These are phyloP conservation scores for Synchiropus splendidus DNA, from an alignment of 2,113 vertebrate species.

Conservation along the genomic window DNA sequence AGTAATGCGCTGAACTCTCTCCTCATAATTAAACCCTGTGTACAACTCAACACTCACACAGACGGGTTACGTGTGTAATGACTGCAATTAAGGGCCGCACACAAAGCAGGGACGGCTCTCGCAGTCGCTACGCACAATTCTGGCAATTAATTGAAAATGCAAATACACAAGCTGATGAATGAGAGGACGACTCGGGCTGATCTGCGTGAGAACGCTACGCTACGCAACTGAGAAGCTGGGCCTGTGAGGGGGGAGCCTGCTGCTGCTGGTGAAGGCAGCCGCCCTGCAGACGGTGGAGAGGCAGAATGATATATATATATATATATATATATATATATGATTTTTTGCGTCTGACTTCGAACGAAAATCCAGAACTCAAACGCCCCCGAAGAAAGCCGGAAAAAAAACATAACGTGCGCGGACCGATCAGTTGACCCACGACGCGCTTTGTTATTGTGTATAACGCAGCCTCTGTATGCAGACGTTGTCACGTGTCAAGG, in stretches of 20 bases:
- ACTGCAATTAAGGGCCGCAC: constrained; percentile 64
- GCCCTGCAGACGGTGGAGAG: no score
- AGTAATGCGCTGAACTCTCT: constrained; percentile 60
- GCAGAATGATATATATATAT: no score
- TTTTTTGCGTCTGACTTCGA: no score
- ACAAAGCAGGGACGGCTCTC: constrained; percentile 51
- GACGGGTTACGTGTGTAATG: constrained; percentile 56
- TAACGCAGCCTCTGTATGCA: no score
- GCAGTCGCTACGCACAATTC: constrained; percentile 41
- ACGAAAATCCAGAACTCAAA: no score
- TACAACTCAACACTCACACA: constrained; percentile 63
- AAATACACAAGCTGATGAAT: constrained; percentile 63
- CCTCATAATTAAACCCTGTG: constrained; percentile 64
- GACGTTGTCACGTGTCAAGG: no score
- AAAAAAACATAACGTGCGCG: no score
- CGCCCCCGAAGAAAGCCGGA: no score
- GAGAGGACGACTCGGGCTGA: constrained; percentile 35
- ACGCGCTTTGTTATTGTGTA: no score
- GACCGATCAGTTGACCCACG: no score
- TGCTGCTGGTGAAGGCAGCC: no score
- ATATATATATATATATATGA: no score
- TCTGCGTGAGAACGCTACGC: constrained; percentile 45
- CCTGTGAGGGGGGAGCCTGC: not conserved
- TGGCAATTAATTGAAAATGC: constrained; percentile 68
- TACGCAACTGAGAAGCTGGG: constrained; percentile 29